These are phyloP conservation scores for Branchellion lobata DNA, from an alignment of 2,888 invertebrate genomes.

Conservation along the genomic window DNA sequence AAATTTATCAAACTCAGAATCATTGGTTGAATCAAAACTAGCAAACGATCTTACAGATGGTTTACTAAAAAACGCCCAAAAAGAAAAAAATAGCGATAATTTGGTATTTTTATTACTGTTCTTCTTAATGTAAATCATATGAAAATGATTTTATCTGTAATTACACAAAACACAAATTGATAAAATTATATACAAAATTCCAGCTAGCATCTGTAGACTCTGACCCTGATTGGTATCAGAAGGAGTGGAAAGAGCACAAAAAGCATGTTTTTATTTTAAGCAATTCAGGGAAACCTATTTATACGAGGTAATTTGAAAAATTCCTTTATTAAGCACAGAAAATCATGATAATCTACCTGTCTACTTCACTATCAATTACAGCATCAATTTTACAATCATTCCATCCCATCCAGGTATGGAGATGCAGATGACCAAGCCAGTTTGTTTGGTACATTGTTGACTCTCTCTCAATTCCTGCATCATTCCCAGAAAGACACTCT, in stretches of 20 bases:
- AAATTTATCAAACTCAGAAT: neutral
- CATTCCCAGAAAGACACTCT: slow-evolving; percentile 27
- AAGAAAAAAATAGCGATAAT: too few species aligned
- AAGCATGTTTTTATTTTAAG: slow-evolving; percentile 93
- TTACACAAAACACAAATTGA: too few species aligned
- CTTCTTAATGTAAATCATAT: too few species aligned
- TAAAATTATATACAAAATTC: too few species aligned
- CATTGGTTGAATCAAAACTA: neutral
- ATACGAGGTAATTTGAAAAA: slow-evolving; percentile 70
- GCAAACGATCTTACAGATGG: too few species aligned
- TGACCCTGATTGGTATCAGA: slow-evolving; percentile 54
- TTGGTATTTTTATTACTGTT: too few species aligned
- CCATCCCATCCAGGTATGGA: slow-evolving; percentile 70
- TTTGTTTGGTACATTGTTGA: slow-evolving; percentile 71
- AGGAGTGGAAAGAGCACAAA: slow-evolving; percentile 75
- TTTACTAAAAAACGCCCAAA: too few species aligned
- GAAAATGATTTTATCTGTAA: too few species aligned
- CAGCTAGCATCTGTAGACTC: slow-evolving; percentile 12
- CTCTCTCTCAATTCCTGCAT: slow-evolving; percentile 38
- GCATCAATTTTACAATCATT: too few species aligned
- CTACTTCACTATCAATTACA: too few species aligned
- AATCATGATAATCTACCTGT: too few species aligned
- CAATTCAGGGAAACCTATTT: slow-evolving; percentile 94
- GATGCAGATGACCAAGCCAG: slow-evolving; percentile 91
- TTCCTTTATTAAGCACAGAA: too few species aligned